Evolutionary conservation across 2,888 invertebrate species (phyloP).

Genomic region (Epinotia nisella): DNA sequence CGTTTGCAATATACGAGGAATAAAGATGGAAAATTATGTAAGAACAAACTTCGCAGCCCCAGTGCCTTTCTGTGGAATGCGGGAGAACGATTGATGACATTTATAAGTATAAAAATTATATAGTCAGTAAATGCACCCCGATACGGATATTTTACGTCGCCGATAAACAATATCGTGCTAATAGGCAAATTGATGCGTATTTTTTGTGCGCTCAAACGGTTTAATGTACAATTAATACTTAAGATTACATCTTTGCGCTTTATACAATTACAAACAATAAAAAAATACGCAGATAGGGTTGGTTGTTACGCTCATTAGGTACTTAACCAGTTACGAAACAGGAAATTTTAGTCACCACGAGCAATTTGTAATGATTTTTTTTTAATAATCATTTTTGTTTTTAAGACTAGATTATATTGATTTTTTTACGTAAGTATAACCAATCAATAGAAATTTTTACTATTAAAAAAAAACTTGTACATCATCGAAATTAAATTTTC

Average conservation of each 20-base stretch:
- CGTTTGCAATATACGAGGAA: too few relatives aligned
- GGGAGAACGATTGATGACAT: too few relatives aligned
- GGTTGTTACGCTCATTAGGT: not conserved
- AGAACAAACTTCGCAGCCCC: too few relatives aligned
- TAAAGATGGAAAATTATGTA: too few relatives aligned
- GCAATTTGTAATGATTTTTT: too few relatives aligned
- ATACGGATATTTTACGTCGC: not conserved
- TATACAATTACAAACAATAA: not conserved
- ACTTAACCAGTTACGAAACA: slow-evolving; percentile 3
- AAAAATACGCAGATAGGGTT: not conserved
- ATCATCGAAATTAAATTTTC: not conserved
- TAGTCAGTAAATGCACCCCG: too few relatives aligned
- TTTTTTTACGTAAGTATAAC: not conserved
- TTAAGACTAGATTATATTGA: not conserved
- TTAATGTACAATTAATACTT: slow-evolving; percentile 3
- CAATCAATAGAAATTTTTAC: not conserved
- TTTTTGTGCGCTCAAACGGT: slow-evolving; percentile 15
- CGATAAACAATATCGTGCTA: not conserved
- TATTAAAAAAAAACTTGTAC: not conserved
- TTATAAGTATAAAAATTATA: too few relatives aligned
- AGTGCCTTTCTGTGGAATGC: too few relatives aligned
- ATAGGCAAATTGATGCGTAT: not conserved
- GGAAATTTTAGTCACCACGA: not conserved
- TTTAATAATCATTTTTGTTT: not conserved
- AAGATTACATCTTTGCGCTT: slow-evolving; percentile 20